These are phyloP conservation scores for Colletes collaris DNA, from an alignment of 2,888 invertebrate species.

Conservation along the genomic window DNA sequence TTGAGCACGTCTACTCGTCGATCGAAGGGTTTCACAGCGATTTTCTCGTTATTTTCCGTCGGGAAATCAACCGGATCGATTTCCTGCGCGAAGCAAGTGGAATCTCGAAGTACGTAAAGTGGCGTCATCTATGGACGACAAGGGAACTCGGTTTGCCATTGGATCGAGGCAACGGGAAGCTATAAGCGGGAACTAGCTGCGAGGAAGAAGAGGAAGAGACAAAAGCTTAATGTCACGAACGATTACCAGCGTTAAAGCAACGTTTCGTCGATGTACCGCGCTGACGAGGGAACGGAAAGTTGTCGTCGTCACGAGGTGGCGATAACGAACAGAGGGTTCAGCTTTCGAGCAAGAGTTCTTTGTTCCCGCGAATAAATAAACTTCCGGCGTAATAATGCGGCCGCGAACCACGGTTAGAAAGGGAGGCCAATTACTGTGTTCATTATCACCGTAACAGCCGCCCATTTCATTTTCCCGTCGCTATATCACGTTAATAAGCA, in stretches of 20 bases:
- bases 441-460: slow-evolving; percentile 41
- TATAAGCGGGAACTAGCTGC: too few species aligned
- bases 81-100: neutral
- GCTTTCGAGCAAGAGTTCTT: slow-evolving; percentile 14
- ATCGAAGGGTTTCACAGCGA: neutral
- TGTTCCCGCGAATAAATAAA: slow-evolving; percentile 34
- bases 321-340: slow-evolving; percentile 34
- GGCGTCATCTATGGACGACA: slow-evolving; percentile 14
- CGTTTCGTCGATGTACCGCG: neutral
- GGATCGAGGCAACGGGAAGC: neutral
- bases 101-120: neutral
- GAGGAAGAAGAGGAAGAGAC: neutral
- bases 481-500: slow-evolving; percentile 42
- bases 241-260: slow-evolving; percentile 24
- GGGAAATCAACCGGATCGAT: slow-evolving; percentile 5
- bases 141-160: neutral
- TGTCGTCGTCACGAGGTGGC: neutral
- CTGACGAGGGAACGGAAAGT: neutral
- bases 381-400: slow-evolving; percentile 13
- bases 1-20: too few species aligned
- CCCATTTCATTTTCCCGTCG: slow-evolving; percentile 36
- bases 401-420: neutral
- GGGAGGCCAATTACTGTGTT: slow-evolving; percentile 48
- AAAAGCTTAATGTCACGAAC: slow-evolving; percentile 26
- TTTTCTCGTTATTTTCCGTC: neutral